Conservation (phyloP, 2,797 vertebrate species). For the Siniperca obscura region DNA sequence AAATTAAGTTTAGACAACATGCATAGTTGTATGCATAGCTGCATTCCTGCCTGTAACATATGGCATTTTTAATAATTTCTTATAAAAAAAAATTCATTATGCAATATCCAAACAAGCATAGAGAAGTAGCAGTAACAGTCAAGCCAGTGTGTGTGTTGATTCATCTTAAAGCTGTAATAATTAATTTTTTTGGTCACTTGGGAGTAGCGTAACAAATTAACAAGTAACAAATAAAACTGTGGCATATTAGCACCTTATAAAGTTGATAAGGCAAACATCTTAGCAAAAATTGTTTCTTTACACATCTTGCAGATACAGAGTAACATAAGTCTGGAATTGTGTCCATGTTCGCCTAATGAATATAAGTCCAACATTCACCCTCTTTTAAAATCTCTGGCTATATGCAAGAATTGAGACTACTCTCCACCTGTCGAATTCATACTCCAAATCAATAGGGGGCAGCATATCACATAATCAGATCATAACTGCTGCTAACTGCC, state of each 20-base stretch:
- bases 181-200: not conserved
- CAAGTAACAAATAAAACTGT: not conserved
- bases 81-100: not conserved
- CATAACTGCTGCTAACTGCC: too few species aligned
- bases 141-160: not conserved
- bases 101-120: not conserved
- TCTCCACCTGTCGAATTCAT: too few species aligned
- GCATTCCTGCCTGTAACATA: not conserved
- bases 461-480: too few species aligned
- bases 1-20: not conserved
- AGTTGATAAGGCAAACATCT: not conserved
- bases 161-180: not conserved
- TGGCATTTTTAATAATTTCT: not conserved
- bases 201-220: not conserved
- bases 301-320: not conserved
- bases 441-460: too few species aligned
- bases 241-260: not conserved
- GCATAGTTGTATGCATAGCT: not conserved
- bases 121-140: not conserved
- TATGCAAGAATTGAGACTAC: too few species aligned
- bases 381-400: not conserved
- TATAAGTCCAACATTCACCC: not conserved
- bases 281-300: not conserved
- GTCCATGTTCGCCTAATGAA: not conserved
- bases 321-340: not conserved